Conservation (phyloP, 2,888 invertebrate genomes). For the Protonemura montana region DNA sequence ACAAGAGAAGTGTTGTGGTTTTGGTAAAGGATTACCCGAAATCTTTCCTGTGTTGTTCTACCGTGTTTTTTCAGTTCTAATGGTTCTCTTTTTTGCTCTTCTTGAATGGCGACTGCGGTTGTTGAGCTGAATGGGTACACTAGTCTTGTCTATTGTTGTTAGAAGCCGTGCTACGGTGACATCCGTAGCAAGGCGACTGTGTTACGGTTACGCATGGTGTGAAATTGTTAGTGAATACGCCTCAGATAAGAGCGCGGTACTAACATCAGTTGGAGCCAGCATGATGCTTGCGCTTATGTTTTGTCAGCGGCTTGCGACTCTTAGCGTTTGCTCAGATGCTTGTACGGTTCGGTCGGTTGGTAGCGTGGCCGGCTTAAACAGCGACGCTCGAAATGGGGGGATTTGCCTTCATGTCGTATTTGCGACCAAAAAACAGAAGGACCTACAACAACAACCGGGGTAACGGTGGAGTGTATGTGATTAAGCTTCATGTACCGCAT, state of each 20-base stretch:
- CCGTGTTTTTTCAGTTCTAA: conserved; percentile 1
- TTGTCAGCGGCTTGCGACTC: neutral
- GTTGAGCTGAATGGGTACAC: neutral
- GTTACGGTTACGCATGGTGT: neutral
- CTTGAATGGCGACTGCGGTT: neutral
- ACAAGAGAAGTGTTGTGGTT: conserved; percentile 1
- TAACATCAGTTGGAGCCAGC: neutral
- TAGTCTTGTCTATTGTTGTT: conserved; percentile 16
- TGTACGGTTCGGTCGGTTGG: neutral
- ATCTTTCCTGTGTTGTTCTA: conserved; percentile 29
- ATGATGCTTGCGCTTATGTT: conserved; percentile 23
- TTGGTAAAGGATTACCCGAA: conserved; percentile 19
- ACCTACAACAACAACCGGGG: conserved; percentile 19
- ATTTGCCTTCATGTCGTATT: conserved; percentile 34
- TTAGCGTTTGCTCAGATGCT: neutral
- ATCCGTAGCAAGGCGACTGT: neutral
- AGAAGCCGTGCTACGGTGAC: neutral
- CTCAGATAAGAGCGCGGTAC: neutral
- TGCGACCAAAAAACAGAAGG: conserved; percentile 33
- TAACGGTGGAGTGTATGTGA: neutral
- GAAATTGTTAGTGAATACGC: conserved; percentile 28
- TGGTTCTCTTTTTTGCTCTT: conserved; percentile 13
- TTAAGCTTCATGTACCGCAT: neutral
- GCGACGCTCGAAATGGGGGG: conserved; percentile 38
- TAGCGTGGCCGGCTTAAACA: conserved; percentile 15